Evolutionary conservation across 2,888 invertebrate species (phyloP), one percentile per base, ranked within the genome.

Genomic region (Tanypteryx hageni): DNA sequence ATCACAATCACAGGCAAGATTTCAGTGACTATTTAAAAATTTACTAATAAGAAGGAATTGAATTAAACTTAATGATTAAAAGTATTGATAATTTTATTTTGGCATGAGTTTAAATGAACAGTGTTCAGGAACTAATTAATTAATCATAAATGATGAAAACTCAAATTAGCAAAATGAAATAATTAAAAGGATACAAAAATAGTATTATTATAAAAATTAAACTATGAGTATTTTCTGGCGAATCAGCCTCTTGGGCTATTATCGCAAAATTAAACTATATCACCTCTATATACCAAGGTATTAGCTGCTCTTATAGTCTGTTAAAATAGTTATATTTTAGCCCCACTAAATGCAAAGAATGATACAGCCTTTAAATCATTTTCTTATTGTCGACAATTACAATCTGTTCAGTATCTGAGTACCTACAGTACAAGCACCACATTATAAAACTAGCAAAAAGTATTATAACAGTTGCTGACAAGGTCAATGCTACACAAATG

Each of bases 401-500:
- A 16, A 27, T 16, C 64, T 31, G 27, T 27, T 13, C n/a, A 56
- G 9, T 64, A 89, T 89, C 44, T 44, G 89, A 89, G 14, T 64
- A 64, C n/a, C n/a, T 68, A 18, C 64, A 64, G 44, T 64, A 89
- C 0, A 89, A 11, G 44, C 31, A 89, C 64, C 89, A 89, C 44
- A 89, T 16, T 31, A 61, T 64, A 44, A 61, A 31, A 44, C 89
- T 58, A 9, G 64, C 64, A 18, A 64, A 44, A n/a, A 68, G 64
- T 31, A 89, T 18, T 14, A 89, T 64, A 31, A 89, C 44, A 44
- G 64, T 58, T 22, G 44, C 64, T 64, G 56, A 61, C 64, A 89
- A 68, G 61, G 89, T 89, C 18, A 89, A 58, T 56, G 89, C 89
- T 64, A 89, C 56, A 61, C 89, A 89, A 18, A 89, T 64, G 44